A percentile compares a stretch with the other conserved stretches of the same genome.
These are phyloP conservation scores for Miichthys miiuy DNA, from an alignment of 2,797 vertebrate species.

Conservation along the genomic window DNA sequence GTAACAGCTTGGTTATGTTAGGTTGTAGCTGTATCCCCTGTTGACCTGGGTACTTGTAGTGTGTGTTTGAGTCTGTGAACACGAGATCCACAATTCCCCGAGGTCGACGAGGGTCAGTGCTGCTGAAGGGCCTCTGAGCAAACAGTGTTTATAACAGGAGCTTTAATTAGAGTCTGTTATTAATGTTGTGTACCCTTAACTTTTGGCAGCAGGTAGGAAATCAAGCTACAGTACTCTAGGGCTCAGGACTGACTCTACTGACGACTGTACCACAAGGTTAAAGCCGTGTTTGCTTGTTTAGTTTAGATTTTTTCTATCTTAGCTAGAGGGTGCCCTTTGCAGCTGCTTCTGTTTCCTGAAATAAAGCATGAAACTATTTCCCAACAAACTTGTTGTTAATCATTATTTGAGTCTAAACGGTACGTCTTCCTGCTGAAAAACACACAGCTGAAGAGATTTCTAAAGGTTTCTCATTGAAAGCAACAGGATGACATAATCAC, in stretches of 20 bases:
- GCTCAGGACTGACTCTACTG: neutral
- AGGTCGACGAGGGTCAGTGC: constrained; percentile 13
- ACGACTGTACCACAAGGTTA: constrained; percentile 5
- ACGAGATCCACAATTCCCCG: constrained; percentile 16
- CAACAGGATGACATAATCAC: neutral
- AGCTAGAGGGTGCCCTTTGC: constrained; percentile 20
- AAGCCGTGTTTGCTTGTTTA: neutral
- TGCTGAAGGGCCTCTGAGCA: constrained; percentile 32
- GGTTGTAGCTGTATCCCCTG: constrained; percentile 49
- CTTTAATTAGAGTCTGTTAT: constrained; percentile 3
- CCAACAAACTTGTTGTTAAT: neutral
- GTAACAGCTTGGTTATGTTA: constrained; percentile 55
- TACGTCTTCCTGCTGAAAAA: neutral
- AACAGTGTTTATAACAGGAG: neutral
- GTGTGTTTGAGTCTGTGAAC: constrained; percentile 36
- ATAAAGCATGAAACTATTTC: neutral
- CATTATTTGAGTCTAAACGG: constrained; percentile 5
- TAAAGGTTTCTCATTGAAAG: constrained; percentile 1
- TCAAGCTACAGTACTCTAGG: neutral
- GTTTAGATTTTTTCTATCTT: neutral
- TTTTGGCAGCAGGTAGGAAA: neutral
- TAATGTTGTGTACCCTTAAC: neutral
- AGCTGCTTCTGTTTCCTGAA: neutral
- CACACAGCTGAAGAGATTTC: neutral
- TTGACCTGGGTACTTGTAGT: constrained; percentile 42